Percentiles rank a stretch among this genome's conserved stretches.
phyloP scores from a whole-genome alignment of 2,113 vertebrate genomes.

The Falcunculus frontatus region DNA sequence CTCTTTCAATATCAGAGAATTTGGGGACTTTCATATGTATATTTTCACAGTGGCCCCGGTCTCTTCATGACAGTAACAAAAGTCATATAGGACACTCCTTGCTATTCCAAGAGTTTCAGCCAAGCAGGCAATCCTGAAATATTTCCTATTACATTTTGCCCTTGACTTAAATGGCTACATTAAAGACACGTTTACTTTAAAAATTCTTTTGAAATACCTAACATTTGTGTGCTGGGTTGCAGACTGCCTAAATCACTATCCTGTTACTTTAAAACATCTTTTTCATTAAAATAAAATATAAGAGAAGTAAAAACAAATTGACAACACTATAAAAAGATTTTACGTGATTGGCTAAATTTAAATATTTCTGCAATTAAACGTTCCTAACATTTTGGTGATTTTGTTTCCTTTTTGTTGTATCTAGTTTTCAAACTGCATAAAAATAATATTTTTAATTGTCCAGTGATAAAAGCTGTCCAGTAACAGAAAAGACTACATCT shows the following conservation, averaged over 20 bases:
- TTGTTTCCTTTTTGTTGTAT: not conserved
- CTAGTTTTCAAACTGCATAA: not conserved
- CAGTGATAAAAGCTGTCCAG: slow-evolving; percentile 41
- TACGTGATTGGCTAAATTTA: not conserved
- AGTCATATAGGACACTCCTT: not conserved
- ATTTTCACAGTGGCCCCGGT: not conserved
- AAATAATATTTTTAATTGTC: slow-evolving; percentile 59
- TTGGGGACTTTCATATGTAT: not conserved
- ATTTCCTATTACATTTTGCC: not conserved
- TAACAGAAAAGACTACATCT: slow-evolving; percentile 62
- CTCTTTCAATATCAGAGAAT: not conserved
- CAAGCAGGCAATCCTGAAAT: not conserved
- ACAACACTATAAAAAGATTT: slow-evolving; percentile 6
- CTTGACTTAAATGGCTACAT: not conserved
- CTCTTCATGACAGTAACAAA: not conserved
- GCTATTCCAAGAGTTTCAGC: not conserved
- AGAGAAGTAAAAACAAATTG: not conserved
- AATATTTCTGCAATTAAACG: not conserved
- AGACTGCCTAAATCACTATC: not conserved
- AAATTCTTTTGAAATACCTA: slow-evolving; percentile 22
- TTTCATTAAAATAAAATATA: not conserved
- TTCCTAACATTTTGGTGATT: not conserved
- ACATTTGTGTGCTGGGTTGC: not conserved
- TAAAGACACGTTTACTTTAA: not conserved
- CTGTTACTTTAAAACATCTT: not conserved